Conservation (phyloP, 2,888 invertebrate genomes). For the Chrysodeixis includens region DNA sequence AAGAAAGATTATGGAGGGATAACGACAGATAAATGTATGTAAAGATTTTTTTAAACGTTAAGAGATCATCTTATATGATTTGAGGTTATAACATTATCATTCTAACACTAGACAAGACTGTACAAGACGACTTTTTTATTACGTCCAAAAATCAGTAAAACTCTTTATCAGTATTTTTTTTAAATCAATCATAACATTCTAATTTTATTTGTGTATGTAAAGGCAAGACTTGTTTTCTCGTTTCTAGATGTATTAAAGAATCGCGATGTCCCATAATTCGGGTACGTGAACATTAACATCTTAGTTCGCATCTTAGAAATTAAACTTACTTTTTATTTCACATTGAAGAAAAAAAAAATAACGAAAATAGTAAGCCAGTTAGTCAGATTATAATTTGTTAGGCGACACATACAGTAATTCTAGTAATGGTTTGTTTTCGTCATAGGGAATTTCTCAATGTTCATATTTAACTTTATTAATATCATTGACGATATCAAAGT, state of each 20-base stretch:
- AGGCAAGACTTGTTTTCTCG: conserved; percentile 60
- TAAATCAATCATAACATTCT: conserved; percentile 34
- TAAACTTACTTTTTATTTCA: conserved; percentile 52
- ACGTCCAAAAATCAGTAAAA: conserved; percentile 31
- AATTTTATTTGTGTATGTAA: conserved; percentile 40
- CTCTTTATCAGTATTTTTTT: conserved; percentile 26
- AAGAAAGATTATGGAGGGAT: conserved; percentile 30
- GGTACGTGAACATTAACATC: conserved; percentile 57
- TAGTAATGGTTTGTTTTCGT: conserved; percentile 70
- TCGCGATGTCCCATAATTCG: conserved; percentile 44
- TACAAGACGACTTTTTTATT: conserved; percentile 23
- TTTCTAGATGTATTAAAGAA: conserved; percentile 58
- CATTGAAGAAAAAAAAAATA: conserved; percentile 35
- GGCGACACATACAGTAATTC: conserved; percentile 58
- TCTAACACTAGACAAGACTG: conserved; percentile 13
- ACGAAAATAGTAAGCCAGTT: conserved; percentile 49
- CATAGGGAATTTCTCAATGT: conserved; percentile 65
- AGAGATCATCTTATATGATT: conserved; percentile 15
- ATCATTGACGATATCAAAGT: conserved; percentile 64
- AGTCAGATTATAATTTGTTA: conserved; percentile 58
- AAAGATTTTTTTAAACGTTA: conserved; percentile 25
- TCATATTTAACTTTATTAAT: conserved; percentile 58
- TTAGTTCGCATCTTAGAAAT: conserved; percentile 55
- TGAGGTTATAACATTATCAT: conserved; percentile 22
- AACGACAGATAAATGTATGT: conserved; percentile 40